phyloP scores from a whole-genome alignment of 2,888 invertebrate genomes.

The Polia nebulosa region DNA sequence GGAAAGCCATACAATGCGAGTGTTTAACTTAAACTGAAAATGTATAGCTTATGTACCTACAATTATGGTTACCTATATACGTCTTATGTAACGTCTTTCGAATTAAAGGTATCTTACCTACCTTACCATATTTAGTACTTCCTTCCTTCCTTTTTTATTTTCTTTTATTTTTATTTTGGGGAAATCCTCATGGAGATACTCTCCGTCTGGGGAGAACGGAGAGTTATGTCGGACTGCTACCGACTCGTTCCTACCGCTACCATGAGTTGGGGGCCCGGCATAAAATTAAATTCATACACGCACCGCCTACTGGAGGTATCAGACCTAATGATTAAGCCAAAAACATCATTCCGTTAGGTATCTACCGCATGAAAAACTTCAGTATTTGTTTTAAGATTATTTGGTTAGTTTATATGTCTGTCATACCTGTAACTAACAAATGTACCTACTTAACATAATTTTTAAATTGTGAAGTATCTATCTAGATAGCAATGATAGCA shows the following conservation, averaged over 20 bases:
- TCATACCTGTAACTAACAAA: background rate
- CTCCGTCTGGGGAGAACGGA: too few relatives aligned
- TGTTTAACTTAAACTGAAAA: background rate
- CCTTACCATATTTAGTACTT: too few relatives aligned
- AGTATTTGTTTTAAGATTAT: background rate
- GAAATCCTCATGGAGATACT: too few relatives aligned
- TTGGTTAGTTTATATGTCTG: background rate
- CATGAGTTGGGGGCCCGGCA: too few relatives aligned
- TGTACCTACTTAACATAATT: background rate
- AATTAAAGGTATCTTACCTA: background rate
- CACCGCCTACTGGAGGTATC: too few relatives aligned
- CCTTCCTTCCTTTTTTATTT: too few relatives aligned
- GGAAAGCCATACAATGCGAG: background rate
- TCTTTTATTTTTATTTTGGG: too few relatives aligned
- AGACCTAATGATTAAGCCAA: background rate
- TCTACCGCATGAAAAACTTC: background rate
- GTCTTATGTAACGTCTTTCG: background rate
- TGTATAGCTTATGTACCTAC: background rate
- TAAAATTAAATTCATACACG: too few relatives aligned
- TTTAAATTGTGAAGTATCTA: background rate
- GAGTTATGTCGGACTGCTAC: too few relatives aligned
- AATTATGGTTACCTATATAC: background rate
- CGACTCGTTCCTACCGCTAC: too few relatives aligned
- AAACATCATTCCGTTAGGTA: background rate
- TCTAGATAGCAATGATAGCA: too few relatives aligned